Evolutionary conservation across 2,113 vertebrate species (phyloP).

Genomic region (Centropus unirufus): DNA sequence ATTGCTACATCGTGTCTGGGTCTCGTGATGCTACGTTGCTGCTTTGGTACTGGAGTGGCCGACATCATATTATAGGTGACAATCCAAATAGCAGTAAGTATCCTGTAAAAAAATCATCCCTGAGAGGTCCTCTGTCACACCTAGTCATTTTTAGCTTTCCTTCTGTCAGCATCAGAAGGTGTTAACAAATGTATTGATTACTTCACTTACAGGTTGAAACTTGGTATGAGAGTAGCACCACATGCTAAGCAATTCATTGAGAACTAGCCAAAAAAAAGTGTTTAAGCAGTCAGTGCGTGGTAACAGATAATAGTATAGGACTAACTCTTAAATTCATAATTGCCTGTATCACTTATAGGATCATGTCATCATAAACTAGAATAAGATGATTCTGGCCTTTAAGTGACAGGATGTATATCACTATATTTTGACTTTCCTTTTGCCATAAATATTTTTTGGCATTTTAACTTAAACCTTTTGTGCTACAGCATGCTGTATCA

Average conservation of each 20-base stretch:
- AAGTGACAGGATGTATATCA: slow-evolving; percentile 21
- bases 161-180: background rate
- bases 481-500: slow-evolving; percentile 24
- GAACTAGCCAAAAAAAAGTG: background rate
- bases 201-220: background rate
- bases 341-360: background rate
- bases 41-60: slow-evolving; percentile 98
- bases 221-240: background rate
- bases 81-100: slow-evolving; percentile 97
- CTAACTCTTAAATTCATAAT: slow-evolving; percentile 21
- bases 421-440: slow-evolving; percentile 48
- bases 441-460: slow-evolving; percentile 33
- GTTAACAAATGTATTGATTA: background rate
- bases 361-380: slow-evolving; percentile 8
- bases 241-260: background rate
- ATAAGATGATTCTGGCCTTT: slow-evolving; percentile 25
- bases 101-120: background rate
- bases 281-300: background rate
- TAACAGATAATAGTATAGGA: background rate
- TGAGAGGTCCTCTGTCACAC: background rate
- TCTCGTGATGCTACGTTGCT: slow-evolving; percentile 94
- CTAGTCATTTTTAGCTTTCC: background rate
- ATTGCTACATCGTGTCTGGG: slow-evolving; percentile 97
- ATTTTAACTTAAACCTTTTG: slow-evolving; percentile 27
- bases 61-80: slow-evolving; percentile 98